phyloP scores from a whole-genome alignment of 2,113 vertebrate species.

The Aspidoscelis tigris region DNA sequence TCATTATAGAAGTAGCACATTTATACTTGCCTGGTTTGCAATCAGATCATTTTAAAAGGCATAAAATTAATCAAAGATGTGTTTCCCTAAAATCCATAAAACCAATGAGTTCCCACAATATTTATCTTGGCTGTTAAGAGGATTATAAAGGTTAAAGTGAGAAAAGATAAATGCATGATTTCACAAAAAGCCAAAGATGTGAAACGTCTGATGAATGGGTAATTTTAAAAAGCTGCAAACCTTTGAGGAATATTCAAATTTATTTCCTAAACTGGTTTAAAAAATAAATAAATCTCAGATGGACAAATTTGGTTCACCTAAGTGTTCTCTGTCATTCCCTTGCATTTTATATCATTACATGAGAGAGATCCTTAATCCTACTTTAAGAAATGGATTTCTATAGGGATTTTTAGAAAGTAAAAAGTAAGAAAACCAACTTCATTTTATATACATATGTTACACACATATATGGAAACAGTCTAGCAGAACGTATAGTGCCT shows the following conservation, averaged over 20 bases:
- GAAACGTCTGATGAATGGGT: constrained; percentile 4
- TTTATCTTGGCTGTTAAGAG: constrained; percentile 34
- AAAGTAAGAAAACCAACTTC: constrained; percentile 1
- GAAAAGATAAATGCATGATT: constrained; percentile 28
- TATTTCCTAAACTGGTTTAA: neutral
- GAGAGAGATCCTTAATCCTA: neutral
- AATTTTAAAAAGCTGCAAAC: constrained; percentile 21
- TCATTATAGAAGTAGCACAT: constrained; percentile 41
- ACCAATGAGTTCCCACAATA: neutral
- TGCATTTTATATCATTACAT: constrained; percentile 4
- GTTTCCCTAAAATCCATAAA: constrained; percentile 32
- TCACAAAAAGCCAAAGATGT: neutral
- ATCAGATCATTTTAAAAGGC: constrained; percentile 24
- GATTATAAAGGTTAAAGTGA: constrained; percentile 5
- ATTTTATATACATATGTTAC: neutral
- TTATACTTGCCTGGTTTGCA: constrained; percentile 40
- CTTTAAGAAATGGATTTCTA: neutral
- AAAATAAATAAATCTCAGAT: neutral
- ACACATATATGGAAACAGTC: constrained; percentile 9
- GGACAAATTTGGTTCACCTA: neutral
- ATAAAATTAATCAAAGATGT: constrained; percentile 21
- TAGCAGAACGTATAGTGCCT: neutral
- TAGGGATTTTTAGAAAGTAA: constrained; percentile 20
- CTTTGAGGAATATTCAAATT: neutral
- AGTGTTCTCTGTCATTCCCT: neutral